Evolutionary conservation across 2,113 vertebrate species (phyloP).

Genomic region (Coracopsis vasa): DNA sequence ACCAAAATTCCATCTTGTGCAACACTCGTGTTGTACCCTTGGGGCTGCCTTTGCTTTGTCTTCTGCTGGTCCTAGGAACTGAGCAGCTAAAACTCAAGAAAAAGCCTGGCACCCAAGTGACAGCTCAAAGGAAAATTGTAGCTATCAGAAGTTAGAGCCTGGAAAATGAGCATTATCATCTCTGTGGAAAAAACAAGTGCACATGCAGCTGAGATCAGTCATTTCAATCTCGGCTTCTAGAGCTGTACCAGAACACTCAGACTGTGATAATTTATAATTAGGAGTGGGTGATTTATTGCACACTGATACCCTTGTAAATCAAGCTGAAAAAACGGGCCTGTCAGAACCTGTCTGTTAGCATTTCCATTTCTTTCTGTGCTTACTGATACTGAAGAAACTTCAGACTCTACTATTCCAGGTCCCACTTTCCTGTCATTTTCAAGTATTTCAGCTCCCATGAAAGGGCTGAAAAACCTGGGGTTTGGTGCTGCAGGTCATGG

Average conservation of each 20-base stretch:
- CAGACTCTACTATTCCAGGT: neutral
- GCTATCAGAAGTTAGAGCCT: neutral
- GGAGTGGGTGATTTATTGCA: neutral
- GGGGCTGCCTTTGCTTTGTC: neutral
- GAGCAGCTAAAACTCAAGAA: neutral
- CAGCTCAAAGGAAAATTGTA: neutral
- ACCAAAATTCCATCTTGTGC: neutral
- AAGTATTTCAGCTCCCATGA: neutral
- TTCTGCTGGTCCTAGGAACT: neutral
- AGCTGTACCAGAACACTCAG: neutral
- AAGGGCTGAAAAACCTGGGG: neutral
- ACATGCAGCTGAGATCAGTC: neutral
- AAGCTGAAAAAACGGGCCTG: neutral
- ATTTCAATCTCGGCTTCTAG: neutral
- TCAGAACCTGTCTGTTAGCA: neutral
- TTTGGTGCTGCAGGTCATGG: neutral
- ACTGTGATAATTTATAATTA: neutral
- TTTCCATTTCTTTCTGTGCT: neutral
- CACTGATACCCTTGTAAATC: neutral
- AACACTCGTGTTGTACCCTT: accelerated
- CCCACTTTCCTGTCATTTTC: neutral
- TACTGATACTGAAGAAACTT: neutral
- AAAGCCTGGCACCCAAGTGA: neutral
- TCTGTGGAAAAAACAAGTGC: neutral
- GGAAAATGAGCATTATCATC: neutral